These are phyloP conservation scores for Meleagris gallopavo DNA, from an alignment of 2,113 vertebrate species.

Conservation along the genomic window DNA sequence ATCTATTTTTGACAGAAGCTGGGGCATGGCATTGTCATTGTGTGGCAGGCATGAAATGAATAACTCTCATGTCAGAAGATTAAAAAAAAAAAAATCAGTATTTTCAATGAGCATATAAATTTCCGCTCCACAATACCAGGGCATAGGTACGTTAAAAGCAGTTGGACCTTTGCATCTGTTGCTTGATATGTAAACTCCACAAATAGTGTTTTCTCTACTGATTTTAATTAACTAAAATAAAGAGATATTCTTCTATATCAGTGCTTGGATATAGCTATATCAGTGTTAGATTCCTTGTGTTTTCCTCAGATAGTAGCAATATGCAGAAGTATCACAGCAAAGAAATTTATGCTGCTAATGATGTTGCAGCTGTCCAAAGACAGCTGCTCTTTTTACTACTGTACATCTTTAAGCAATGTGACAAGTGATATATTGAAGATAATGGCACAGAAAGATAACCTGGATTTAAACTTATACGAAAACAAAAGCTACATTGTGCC, in stretches of 20 bases:
- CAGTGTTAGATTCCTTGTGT: background rate
- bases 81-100: background rate
- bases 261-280: background rate
- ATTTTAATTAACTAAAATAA: background rate
- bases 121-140: background rate
- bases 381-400: conserved; percentile 20
- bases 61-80: background rate
- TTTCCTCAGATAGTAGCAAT: background rate
- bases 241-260: background rate
- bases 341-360: background rate
- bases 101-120: background rate
- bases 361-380: conserved; percentile 14
- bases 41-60: background rate
- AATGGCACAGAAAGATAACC: background rate
- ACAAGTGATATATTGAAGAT: background rate
- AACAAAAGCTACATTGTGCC: background rate
- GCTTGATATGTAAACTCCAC: background rate
- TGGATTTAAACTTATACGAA: background rate
- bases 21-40: background rate
- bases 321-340: background rate
- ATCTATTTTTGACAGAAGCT: background rate
- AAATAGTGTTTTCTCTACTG: background rate
- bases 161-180: background rate
- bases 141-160: background rate
- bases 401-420: background rate